Conservation (phyloP, 2,888 invertebrate species). For the Sceliomorpha sp. region DNA sequence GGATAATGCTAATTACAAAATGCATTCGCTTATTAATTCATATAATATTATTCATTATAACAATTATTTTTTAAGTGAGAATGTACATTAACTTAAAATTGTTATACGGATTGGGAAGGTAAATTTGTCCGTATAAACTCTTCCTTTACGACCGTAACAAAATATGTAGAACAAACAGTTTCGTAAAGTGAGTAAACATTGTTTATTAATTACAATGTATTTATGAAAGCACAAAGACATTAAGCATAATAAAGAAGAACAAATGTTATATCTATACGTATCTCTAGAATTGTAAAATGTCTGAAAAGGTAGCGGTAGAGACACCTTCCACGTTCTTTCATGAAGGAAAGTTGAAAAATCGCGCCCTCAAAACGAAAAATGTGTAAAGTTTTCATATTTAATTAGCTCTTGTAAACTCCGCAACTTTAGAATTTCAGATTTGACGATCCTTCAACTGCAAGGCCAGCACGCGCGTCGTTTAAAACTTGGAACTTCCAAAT, state of each 20-base stretch:
- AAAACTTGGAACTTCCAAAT: slow-evolving; percentile 19
- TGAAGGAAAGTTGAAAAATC: slow-evolving; percentile 27
- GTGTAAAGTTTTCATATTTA: slow-evolving; percentile 29
- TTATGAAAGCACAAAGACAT: no score
- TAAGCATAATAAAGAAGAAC: no score
- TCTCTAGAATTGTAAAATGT: background rate
- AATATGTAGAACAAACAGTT: no score
- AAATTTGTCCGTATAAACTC: no score
- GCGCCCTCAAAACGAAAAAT: slow-evolving; percentile 26
- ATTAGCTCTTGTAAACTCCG: slow-evolving; percentile 29
- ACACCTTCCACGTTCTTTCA: slow-evolving; percentile 14
- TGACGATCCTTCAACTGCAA: slow-evolving; percentile 29
- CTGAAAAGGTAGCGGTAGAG: slow-evolving; percentile 6
- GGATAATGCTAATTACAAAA: no score
- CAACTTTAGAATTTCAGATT: slow-evolving; percentile 24
- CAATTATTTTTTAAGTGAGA: no score
- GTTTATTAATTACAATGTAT: background rate
- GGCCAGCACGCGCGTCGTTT: slow-evolving; percentile 17
- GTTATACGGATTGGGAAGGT: no score
- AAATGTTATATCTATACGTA: background rate
- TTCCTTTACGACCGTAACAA: no score
- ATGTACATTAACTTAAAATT: no score
- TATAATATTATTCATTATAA: no score
- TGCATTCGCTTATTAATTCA: no score
- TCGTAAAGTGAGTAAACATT: slow-evolving; percentile 24